Percentiles rank a stretch among this genome's conserved stretches.
Conservation (phyloP, 2,113 vertebrate species). For the Lonchura striata region DNA sequence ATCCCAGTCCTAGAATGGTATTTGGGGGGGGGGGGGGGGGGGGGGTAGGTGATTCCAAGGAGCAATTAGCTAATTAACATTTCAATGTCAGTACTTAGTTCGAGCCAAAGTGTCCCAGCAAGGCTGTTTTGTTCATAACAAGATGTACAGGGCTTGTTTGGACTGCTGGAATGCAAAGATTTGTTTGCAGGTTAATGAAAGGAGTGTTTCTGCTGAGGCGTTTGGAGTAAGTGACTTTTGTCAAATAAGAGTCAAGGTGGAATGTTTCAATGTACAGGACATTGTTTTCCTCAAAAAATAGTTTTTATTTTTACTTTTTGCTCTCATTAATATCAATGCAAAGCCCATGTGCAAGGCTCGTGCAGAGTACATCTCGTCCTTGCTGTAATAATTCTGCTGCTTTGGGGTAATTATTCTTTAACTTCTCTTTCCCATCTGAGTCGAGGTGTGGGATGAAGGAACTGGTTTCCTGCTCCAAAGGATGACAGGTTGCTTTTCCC, state of each 20-base stretch:
- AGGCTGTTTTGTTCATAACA: no score
- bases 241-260: not conserved
- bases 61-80: no score
- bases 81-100: no score
- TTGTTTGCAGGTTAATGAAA: not conserved
- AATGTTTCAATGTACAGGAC: not conserved
- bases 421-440: not conserved
- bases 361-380: not conserved
- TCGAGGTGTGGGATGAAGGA: not conserved
- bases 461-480: not conserved
- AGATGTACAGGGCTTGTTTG: not conserved
- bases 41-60: no score
- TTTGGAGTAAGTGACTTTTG: not conserved
- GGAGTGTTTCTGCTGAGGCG: not conserved
- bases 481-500: slow-evolving; percentile 3
- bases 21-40: no score
- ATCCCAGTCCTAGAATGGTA: no score
- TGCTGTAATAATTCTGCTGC: not conserved
- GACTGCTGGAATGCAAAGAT: not conserved
- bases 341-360: not conserved
- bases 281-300: not conserved
- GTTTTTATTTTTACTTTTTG: not conserved
- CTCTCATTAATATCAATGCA: not conserved
- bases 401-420: not conserved
- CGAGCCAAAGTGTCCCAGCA: no score